Conservation (phyloP, 2,113 vertebrate genomes). For the Fulica atra region DNA sequence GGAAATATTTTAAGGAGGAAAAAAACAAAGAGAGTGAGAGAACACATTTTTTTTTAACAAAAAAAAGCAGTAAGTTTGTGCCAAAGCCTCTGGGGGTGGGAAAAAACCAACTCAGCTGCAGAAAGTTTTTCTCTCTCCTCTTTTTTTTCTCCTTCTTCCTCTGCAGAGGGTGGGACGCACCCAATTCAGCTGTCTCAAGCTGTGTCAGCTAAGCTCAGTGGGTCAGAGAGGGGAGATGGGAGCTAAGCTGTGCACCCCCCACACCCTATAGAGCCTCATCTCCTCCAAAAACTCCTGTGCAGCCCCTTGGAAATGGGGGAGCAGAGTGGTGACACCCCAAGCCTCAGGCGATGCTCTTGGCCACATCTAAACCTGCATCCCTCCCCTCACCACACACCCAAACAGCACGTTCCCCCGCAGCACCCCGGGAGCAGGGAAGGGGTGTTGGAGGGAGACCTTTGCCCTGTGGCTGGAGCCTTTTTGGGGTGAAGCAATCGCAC, state of each 20-base stretch:
- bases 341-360: fast-evolving
- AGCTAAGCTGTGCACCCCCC: background rate
- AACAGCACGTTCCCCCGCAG: fast-evolving
- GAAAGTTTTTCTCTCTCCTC: background rate
- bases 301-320: fast-evolving
- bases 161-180: background rate
- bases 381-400: fast-evolving
- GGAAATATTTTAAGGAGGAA: slow-evolving; percentile 12
- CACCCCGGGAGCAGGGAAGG: fast-evolving
- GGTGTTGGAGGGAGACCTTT: background rate
- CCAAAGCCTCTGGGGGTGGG: background rate
- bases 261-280: background rate
- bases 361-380: fast-evolving
- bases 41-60: background rate
- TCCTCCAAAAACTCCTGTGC: background rate
- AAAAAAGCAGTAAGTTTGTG: background rate
- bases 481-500: background rate
- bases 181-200: fast-evolving
- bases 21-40: background rate
- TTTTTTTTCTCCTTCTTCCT: background rate
- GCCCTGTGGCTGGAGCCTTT: background rate
- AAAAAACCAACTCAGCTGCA: background rate
- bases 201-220: fast-evolving
- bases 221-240: background rate
- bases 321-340: background rate